Base-by-base conservation (phyloP, 2,797 vertebrate genomes). In the Sebastiscus tertius region DNA sequence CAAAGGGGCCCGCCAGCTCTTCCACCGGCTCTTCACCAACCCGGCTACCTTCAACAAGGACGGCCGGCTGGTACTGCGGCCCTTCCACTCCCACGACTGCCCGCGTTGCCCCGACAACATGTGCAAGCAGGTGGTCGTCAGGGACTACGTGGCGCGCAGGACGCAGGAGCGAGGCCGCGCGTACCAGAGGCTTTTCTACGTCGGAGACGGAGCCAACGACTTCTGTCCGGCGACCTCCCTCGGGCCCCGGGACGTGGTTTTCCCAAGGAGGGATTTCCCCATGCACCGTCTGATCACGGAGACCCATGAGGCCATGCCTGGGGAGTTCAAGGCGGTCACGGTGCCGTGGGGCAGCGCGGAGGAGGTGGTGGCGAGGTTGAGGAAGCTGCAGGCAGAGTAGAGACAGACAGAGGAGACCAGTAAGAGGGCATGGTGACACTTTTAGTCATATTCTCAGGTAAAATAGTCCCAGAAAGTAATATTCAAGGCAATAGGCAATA, bases 181-280 rank as follows among this genome's bases (percentile, higher is more conserved):
- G 1, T 99, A 97, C 73, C 97, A 98, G 92, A 94, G 95, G 72
- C 82, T 99, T 4, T 94, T 99, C 90, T 99, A 99, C 29, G 95
- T 99, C 1, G 98, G 98, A 0, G 98, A 99, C 0, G 98, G 98
- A 1, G 97, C 97, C 92, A 99, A 99, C 59, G 98, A 99, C 89
- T 99, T 99, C 95, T 99, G 98, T 80, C 98, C 98, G 0, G 94
- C 96, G 0, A 85, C 93, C 26, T 49, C 93, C 3, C 92, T 99
- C 89, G 95, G 93, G 0, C 91, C 94, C 0, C 92, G 94, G 0
- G 98, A 99, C 31, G 94, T 97, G 81, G 97, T 94, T 0, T 99
- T 99, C 91, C 96, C 98, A 0, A 93, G 98, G 6, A 93, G 96
- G 36, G 96, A 97, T 27, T 99, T 97, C 75, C 97, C 98, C 77